Evolutionary conservation across 2,888 invertebrate species (phyloP).

Genomic region (Ophion ventricosus): DNA sequence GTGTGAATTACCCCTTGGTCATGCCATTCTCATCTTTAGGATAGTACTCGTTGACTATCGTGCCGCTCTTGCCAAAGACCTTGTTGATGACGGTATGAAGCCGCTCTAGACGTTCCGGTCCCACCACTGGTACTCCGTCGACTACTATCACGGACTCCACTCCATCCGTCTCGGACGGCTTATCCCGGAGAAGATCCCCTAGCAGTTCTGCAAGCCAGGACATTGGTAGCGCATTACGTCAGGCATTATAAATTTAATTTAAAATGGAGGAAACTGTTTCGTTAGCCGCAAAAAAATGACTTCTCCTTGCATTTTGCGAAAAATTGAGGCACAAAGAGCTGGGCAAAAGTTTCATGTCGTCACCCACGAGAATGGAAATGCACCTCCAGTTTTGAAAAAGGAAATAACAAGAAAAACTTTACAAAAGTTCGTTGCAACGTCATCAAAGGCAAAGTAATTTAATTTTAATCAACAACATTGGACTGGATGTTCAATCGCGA

Average conservation of each 20-base stretch:
- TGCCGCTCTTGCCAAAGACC: slow-evolving; percentile 94
- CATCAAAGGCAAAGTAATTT: no score
- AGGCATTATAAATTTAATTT: background rate
- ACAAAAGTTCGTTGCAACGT: no score
- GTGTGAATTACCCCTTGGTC: slow-evolving; percentile 89
- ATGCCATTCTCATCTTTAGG: slow-evolving; percentile 92
- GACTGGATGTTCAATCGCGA: no score
- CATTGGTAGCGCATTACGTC: background rate
- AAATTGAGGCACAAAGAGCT: no score
- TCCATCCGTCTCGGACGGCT: slow-evolving; percentile 97
- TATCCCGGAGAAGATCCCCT: slow-evolving; percentile 94
- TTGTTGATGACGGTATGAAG: slow-evolving; percentile 96
- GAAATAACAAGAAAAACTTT: no score
- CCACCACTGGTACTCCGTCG: slow-evolving; percentile 98
- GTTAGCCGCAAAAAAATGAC: no score
- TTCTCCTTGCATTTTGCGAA: no score
- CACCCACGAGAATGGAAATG: no score
- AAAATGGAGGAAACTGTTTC: background rate
- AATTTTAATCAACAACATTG: no score
- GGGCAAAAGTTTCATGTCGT: no score
- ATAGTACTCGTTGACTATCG: slow-evolving; percentile 94
- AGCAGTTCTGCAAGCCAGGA: slow-evolving; percentile 89
- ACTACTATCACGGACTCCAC: slow-evolving; percentile 98
- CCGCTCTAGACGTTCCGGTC: slow-evolving; percentile 95
- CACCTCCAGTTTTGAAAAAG: no score